phyloP scores from a whole-genome alignment of 2,888 invertebrate genomes.

The Beris morrisii region DNA sequence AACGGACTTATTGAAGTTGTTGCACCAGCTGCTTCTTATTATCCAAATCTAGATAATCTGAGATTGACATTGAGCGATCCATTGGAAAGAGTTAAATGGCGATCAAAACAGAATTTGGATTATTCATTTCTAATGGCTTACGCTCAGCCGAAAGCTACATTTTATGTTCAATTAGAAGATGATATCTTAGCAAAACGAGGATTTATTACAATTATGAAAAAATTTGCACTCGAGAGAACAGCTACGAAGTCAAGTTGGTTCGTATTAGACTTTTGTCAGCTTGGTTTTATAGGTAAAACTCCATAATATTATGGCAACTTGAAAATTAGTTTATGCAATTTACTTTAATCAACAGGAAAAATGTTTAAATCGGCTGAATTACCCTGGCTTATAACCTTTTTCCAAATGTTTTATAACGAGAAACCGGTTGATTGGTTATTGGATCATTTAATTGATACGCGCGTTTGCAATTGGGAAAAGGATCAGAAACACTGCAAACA shows the following conservation, averaged over 20 bases:
- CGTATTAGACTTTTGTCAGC: conserved; percentile 87
- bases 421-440: conserved; percentile 97
- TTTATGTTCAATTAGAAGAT: conserved; percentile 92
- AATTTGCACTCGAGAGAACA: conserved; percentile 77
- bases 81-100: conserved; percentile 81
- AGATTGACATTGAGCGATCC: conserved; percentile 83
- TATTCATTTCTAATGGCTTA: conserved; percentile 94
- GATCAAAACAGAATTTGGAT: conserved; percentile 94
- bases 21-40: conserved; percentile 81
- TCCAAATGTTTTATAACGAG: conserved; percentile 92
- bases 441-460: conserved; percentile 84
- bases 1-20: conserved; percentile 86
- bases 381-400: conserved; percentile 84
- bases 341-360: conserved; percentile 61
- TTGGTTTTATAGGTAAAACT: conserved; percentile 84
- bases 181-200: conserved; percentile 86
- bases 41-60: conserved; percentile 80
- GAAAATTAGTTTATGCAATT: not conserved
- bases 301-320: not conserved
- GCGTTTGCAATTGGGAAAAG: conserved; percentile 83
- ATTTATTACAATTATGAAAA: conserved; percentile 83
- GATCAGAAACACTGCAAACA: conserved; percentile 81
- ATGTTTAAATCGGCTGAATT: conserved; percentile 88
- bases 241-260: conserved; percentile 79
- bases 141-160: conserved; percentile 81